Conservation (phyloP, 2,797 vertebrate genomes). For the Taeniopygia guttata region DNA sequence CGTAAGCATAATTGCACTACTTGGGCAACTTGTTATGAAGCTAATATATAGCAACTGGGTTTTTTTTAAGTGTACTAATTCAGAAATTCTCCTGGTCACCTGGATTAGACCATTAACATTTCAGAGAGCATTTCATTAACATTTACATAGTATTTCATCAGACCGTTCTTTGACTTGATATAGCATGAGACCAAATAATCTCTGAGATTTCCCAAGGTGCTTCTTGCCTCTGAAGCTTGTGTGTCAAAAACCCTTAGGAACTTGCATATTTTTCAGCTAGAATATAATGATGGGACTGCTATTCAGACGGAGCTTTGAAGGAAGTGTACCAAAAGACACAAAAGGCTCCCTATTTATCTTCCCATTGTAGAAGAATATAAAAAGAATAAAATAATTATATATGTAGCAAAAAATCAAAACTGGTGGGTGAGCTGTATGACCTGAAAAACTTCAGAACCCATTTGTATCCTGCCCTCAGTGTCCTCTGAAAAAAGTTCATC, state of each 20-base stretch:
- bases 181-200: conserved; percentile 14
- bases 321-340: background rate
- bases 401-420: background rate
- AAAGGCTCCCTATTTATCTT: conserved; percentile 23
- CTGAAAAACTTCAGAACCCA: background rate
- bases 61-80: conserved; percentile 6
- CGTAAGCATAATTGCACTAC: background rate
- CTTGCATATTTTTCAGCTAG: background rate
- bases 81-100: conserved; percentile 28
- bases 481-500: background rate
- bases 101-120: conserved; percentile 46
- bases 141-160: conserved; percentile 44
- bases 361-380: background rate
- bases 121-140: conserved; percentile 51
- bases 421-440: background rate
- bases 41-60: background rate
- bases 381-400: background rate
- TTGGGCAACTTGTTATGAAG: background rate
- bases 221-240: conserved; percentile 33
- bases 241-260: conserved; percentile 16
- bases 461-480: background rate
- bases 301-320: conserved; percentile 19
- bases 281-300: background rate
- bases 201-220: conserved; percentile 40
- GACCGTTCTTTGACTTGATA: conserved; percentile 32